These are phyloP conservation scores for Drosophila saltans DNA, from an alignment of 1,140 invertebrate genomes.

Conservation along the genomic window DNA sequence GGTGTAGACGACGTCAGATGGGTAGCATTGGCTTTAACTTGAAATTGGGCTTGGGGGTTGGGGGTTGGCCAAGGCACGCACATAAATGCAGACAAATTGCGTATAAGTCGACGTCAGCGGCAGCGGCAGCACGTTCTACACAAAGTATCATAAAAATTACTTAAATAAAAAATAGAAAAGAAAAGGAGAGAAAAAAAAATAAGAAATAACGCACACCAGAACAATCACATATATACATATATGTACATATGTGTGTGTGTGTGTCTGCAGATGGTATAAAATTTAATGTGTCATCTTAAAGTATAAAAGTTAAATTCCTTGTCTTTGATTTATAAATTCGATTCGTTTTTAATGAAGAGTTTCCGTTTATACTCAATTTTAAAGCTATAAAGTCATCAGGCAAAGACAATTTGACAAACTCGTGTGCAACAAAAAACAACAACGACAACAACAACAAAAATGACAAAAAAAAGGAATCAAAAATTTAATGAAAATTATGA, in stretches of 20 bases:
- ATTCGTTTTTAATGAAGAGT: background rate
- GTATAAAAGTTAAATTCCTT: conserved; percentile 1
- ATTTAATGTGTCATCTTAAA: conserved; percentile 11
- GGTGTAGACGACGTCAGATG: background rate
- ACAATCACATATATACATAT: background rate
- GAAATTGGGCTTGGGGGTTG: background rate
- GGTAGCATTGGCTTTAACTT: background rate
- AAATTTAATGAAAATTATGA: conserved; percentile 9
- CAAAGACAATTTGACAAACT: background rate
- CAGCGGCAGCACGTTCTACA: conserved; percentile 51
- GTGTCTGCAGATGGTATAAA: background rate
- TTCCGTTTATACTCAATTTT: background rate
- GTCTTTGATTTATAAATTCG: conserved; percentile 3
- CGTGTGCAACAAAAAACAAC: background rate
- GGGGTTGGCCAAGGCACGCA: background rate
- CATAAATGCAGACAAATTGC: conserved; percentile 59
- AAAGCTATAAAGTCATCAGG: conserved; percentile 1
- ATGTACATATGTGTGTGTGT: background rate
- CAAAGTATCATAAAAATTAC: conserved; percentile 53
- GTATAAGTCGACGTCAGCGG: conserved; percentile 37
- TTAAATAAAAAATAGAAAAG: conserved; percentile 36
- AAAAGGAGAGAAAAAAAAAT: background rate
- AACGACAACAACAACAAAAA: no score
- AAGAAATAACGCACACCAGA: background rate
- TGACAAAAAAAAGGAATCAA: background rate